These are phyloP conservation scores for Pseudomugil gertrudae DNA, from an alignment of 2,797 vertebrate species.

Conservation along the genomic window DNA sequence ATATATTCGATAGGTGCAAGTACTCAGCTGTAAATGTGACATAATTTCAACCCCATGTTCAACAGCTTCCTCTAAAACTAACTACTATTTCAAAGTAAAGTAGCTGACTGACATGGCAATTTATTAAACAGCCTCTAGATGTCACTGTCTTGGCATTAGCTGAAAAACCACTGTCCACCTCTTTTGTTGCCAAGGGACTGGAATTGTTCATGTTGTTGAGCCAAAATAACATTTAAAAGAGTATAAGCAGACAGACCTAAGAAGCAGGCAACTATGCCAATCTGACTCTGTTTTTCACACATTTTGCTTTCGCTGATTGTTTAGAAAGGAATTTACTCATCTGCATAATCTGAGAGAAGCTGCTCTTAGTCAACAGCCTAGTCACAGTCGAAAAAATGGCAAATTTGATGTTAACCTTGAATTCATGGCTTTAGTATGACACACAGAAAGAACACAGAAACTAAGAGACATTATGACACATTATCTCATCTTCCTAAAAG, in stretches of 20 bases:
- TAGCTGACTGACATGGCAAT: not conserved
- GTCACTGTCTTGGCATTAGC: slow-evolving; percentile 20
- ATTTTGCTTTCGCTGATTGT: not conserved
- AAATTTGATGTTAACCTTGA: not conserved
- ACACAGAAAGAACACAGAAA: slow-evolving; percentile 17
- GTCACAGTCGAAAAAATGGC: not conserved
- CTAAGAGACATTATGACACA: not conserved
- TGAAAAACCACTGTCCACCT: not conserved
- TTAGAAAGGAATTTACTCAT: not conserved
- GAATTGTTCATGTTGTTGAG: slow-evolving; percentile 16
- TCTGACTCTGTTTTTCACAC: not conserved
- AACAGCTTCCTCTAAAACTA: not conserved
- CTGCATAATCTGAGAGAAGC: not conserved
- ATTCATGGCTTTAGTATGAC: slow-evolving; percentile 3
- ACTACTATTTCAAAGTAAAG: not conserved
- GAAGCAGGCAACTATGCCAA: slow-evolving; percentile 1
- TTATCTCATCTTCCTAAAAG: slow-evolving; percentile 24
- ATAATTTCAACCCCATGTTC: not conserved
- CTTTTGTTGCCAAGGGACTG: slow-evolving; percentile 11
- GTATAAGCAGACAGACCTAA: not conserved
- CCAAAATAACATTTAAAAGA: slow-evolving; percentile 5
- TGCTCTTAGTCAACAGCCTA: not conserved
- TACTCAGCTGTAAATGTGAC: not conserved
- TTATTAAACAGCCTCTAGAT: slow-evolving; percentile 20
- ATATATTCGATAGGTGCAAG: too few relatives aligned